A percentile compares a stretch with the other conserved stretches of the same genome.
Evolutionary conservation across 64 coral and sea anemone species (phyloP).

Genomic region (Trachythela sp.): DNA sequence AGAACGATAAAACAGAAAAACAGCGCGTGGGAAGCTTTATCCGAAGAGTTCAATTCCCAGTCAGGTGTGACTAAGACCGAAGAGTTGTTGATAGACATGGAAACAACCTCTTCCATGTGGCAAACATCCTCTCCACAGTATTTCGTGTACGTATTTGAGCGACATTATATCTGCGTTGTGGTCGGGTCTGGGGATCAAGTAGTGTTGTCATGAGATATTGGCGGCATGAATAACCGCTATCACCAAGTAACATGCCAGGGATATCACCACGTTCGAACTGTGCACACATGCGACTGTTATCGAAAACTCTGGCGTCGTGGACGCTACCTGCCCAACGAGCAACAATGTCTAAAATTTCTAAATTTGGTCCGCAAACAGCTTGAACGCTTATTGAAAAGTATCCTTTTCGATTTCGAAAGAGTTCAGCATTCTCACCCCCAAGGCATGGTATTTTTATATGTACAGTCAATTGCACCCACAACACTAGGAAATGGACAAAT

Average conservation of each 20-base stretch:
- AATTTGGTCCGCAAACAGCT: conserved; percentile 3
- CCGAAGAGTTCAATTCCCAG: neutral
- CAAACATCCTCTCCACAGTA: neutral
- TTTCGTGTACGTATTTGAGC: conserved; percentile 10
- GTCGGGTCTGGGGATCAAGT: neutral
- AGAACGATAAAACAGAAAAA: neutral
- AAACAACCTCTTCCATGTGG: neutral
- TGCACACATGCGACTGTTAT: neutral
- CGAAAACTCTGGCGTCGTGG: neutral
- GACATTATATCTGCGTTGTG: neutral
- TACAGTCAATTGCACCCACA: conserved; percentile 17
- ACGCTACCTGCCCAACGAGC: neutral
- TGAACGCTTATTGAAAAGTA: neutral
- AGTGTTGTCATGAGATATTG: neutral
- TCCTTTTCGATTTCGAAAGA: conserved; percentile 2
- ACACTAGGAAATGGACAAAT: neutral
- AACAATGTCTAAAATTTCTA: conserved; percentile 10
- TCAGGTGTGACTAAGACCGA: neutral
- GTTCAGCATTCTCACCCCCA: conserved; percentile 1
- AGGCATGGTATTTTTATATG: conserved; percentile 3
- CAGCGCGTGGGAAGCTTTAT: neutral
- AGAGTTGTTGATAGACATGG: neutral
- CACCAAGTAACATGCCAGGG: neutral
- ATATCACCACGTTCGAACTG: neutral
- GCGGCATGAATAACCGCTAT: conserved; percentile 11